Evolutionary conservation across 2,113 vertebrate genomes (phyloP), one percentile per base, ranked within the genome.

Genomic region (Cryptoleucopteryx plumbea): DNA sequence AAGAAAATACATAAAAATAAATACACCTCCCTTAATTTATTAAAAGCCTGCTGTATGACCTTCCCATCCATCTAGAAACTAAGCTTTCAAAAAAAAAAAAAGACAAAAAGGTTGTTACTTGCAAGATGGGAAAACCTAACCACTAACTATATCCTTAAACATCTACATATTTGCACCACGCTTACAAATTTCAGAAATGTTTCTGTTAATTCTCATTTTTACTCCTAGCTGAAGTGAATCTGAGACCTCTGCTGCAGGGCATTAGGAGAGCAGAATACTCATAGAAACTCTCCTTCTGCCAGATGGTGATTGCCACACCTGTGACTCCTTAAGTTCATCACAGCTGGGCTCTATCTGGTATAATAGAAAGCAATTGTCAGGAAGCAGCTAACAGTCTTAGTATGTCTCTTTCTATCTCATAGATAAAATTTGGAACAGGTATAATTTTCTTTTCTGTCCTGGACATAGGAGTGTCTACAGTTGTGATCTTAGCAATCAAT

Each of bases 11-110:
- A 71, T 18, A 10, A 48, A 68, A 6, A 34, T 9, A 40, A 50
- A 67, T 20, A 47, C 0, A 47, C 2, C 1, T 15, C 6, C 1
- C 0, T 38, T 53, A 32, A 67, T n/a, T 71, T 62, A 21, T 8
- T 2, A 40, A 67, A 89, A 77, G 40, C 4, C 6, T 40, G 1
- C 1, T 42, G 16, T 26, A 26, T 12, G 56, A 0, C 29, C 6
- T 45, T 82, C 20, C 10, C 6, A 29, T 16, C 8, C 19, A 42
- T 16, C 10, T 67, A 71, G 22, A 3, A 48, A 38, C 4, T 13
- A 89, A 48, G 2, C 3, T 53, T n/a, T 26, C 19, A 52, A 62
- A 55, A 52, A 8, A 59, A 8, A 59, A 52, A 8, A 82, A 36
- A 13, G 4, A 59, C 3, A 25, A 17, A 70, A 47, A 4, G 52